A percentile compares a stretch with the other conserved stretches of the same genome.
These are phyloP conservation scores for Anguilla megastoma DNA, from an alignment of 2,797 vertebrate genomes.

Conservation along the genomic window DNA sequence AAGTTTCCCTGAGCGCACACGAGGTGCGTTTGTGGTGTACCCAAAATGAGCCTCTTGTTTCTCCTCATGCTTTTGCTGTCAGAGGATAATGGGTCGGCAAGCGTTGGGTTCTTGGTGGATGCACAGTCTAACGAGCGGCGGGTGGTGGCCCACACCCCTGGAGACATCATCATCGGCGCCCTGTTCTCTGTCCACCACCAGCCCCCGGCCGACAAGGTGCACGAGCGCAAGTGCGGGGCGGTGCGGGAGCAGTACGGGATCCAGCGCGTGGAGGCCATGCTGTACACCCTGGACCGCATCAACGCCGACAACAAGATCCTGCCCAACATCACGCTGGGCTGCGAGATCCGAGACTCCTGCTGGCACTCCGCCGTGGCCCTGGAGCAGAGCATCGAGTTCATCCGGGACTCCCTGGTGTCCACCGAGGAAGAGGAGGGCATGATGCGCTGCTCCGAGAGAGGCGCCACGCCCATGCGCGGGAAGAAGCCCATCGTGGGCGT, in stretches of 20 bases:
- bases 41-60: slow-evolving; percentile 80
- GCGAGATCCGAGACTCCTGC: slow-evolving; percentile 88
- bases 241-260: slow-evolving; percentile 89
- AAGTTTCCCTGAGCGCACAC: slow-evolving; percentile 71
- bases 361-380: slow-evolving; percentile 89
- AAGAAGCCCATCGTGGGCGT: slow-evolving; percentile 97
- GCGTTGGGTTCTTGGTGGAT: slow-evolving; percentile 63
- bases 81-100: slow-evolving; percentile 73
- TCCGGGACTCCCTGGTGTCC: slow-evolving; percentile 90
- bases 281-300: slow-evolving; percentile 85
- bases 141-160: slow-evolving; percentile 82
- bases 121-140: slow-evolving; percentile 83
- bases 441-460: slow-evolving; percentile 83
- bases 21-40: slow-evolving; percentile 40
- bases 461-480: slow-evolving; percentile 78
- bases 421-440: slow-evolving; percentile 76
- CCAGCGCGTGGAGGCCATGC: slow-evolving; percentile 88
- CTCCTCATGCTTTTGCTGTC: slow-evolving; percentile 77
- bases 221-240: slow-evolving; percentile 85
- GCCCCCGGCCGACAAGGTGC: slow-evolving; percentile 84
- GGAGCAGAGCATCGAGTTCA: slow-evolving; percentile 89
- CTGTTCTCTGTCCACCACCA: slow-evolving; percentile 89
- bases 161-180: slow-evolving; percentile 87
- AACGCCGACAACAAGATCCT: slow-evolving; percentile 79
- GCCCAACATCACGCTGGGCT: slow-evolving; percentile 85